Base-by-base conservation (phyloP, 2,888 invertebrate species). In the Melipona bicolor region DNA sequence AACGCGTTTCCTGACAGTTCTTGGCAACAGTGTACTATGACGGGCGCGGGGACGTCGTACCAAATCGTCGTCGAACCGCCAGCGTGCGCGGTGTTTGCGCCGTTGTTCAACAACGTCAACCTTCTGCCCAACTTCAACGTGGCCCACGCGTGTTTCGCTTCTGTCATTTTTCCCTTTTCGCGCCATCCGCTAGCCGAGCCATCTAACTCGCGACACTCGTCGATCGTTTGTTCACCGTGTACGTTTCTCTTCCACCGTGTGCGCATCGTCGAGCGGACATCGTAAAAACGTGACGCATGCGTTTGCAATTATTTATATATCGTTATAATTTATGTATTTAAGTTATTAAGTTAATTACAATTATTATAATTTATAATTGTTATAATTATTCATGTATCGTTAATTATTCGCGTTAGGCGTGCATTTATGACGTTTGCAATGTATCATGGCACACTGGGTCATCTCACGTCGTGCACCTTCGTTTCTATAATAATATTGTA, bases 31-130 rank as follows among this genome's bases (percentile, higher is more conserved):
- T 93, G 93, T 32, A 93, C 88, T 85, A 93, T 93, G 49, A 91
- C 89, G 13, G 93, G 93, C 32, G 89, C 88, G 27, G 92, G 93
- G 17, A 83, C 87, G 81, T 94, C 93, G 92, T 93, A 93, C 93
- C 94, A 93, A 27, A 91, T 91, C 9, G 92, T 85, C 32, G 86
- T 83, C 24, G 89, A 87, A 64, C 74, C 81, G n/a, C 49, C 81
- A 75, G 43, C 43, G 43, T 43, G 43, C 43, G 1, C 11, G 1
- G 43, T 43, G 43, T 76, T 68, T 56, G 32, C 68, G 19, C 70
- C 43, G 68, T 59, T 56, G 67, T 68, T 56, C n/a, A 56, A 62
- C 72, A 62, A 59, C 70, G 79, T 77, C 15, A 86, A 82, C 80
- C 81, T 91, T 65, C 88, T 81, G 69, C 90, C 90, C 59, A 92